A percentile compares a stretch with the other conserved stretches of the same genome.
Evolutionary conservation across 2,888 invertebrate species (phyloP).

Genomic region (Boloria selene): DNA sequence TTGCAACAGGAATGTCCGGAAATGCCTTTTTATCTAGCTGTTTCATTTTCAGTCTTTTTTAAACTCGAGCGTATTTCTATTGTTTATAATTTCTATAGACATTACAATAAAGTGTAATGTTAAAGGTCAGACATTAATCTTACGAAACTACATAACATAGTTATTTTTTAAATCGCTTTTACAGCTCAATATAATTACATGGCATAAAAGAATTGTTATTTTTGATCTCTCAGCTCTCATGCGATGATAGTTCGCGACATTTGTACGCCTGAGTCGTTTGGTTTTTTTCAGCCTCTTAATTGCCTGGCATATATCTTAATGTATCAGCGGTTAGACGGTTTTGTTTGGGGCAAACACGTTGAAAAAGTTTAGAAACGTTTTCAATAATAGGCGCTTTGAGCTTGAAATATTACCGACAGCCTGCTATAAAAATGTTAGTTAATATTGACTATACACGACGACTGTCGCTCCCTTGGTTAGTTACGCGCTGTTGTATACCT

Average conservation of each 20-base stretch:
- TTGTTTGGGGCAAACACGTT: conserved; percentile 47
- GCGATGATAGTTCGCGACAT: conserved; percentile 65
- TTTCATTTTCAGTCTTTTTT: no score
- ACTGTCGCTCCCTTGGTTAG: background rate
- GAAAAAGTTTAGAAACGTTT: conserved; percentile 51
- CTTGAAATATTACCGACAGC: conserved; percentile 55
- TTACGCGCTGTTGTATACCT: conserved; percentile 32
- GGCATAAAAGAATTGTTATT: conserved; percentile 52
- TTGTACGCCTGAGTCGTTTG: conserved; percentile 50
- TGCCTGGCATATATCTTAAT: conserved; percentile 63
- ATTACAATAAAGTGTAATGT: background rate
- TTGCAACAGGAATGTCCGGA: background rate
- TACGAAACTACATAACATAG: background rate
- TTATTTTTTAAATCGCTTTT: conserved; percentile 17
- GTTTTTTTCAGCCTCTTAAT: conserved; percentile 71
- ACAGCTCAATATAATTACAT: conserved; percentile 53
- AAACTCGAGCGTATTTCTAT: no score
- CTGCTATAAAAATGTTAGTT: conserved; percentile 55
- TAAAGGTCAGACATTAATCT: background rate
- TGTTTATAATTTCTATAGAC: no score
- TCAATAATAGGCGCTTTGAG: conserved; percentile 54
- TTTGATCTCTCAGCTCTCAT: conserved; percentile 63
- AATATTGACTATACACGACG: conserved; percentile 42
- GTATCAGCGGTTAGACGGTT: conserved; percentile 46
- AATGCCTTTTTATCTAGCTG: conserved; percentile 3